Evolutionary conservation across 2,113 vertebrate species (phyloP).

Genomic region (Lanius collurio): DNA sequence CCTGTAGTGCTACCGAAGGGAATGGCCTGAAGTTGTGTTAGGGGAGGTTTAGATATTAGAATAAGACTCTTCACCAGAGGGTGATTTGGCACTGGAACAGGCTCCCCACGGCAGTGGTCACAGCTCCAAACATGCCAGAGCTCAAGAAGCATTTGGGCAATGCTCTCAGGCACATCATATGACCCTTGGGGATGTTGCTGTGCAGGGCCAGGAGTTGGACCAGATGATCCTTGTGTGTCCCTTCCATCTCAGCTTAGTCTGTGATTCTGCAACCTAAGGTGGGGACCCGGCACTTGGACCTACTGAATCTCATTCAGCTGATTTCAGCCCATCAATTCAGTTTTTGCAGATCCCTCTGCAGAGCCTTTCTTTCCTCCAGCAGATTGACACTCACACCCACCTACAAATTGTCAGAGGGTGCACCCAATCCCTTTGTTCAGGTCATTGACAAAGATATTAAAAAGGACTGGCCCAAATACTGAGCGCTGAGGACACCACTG

Average conservation of each 20-base stretch:
- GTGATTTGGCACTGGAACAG: background rate
- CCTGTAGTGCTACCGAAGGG: no score
- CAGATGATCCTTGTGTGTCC: background rate
- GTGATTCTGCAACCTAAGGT: background rate
- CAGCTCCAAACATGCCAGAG: background rate
- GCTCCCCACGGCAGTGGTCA: background rate
- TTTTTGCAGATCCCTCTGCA: background rate
- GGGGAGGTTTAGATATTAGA: background rate
- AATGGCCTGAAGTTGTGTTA: background rate
- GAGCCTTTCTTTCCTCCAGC: background rate
- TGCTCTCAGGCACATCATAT: accelerated
- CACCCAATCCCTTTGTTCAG: background rate
- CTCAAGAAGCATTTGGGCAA: background rate
- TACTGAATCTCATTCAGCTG: background rate
- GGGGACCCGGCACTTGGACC: accelerated
- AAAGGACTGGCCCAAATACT: background rate
- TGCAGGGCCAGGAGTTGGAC: accelerated
- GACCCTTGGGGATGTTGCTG: background rate
- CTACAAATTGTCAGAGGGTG: background rate
- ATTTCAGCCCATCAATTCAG: accelerated
- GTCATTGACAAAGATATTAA: background rate
- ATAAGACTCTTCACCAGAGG: background rate
- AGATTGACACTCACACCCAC: background rate
- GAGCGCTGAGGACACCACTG: background rate
- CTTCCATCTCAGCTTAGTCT: background rate